Conservation (phyloP, 2,888 invertebrate genomes). For the Metalampra italica region DNA sequence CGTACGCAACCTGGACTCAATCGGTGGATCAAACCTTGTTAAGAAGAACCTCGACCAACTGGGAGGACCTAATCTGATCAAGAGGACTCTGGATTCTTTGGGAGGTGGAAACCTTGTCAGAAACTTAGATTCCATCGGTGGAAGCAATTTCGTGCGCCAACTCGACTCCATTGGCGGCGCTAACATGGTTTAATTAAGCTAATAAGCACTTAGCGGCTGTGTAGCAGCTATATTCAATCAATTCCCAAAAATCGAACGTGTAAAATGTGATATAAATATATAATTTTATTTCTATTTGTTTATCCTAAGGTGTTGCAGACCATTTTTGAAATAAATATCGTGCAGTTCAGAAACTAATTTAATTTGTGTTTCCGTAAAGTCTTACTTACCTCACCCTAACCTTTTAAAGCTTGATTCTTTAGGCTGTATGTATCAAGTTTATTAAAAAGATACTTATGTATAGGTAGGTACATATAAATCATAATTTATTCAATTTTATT, state of each 20-base stretch:
- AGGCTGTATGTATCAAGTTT: no score
- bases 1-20: slow-evolving; percentile 57
- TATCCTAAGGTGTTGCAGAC: slow-evolving; percentile 29
- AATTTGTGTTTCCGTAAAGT: slow-evolving; percentile 5
- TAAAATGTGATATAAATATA: slow-evolving; percentile 43
- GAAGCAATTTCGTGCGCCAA: slow-evolving; percentile 68
- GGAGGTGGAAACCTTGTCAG: slow-evolving; percentile 68
- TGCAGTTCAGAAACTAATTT: slow-evolving; percentile 29
- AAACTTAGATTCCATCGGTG: slow-evolving; percentile 70
- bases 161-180: slow-evolving; percentile 58
- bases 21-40: slow-evolving; percentile 62
- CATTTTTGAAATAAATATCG: slow-evolving; percentile 40
- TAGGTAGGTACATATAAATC: no score
- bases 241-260: slow-evolving; percentile 28
- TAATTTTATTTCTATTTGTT: slow-evolving; percentile 28
- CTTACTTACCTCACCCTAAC: no score
- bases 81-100: slow-evolving; percentile 59
- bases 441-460: no score
- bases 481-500: no score
- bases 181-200: slow-evolving; percentile 54
- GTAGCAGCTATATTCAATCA: slow-evolving; percentile 18
- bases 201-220: background rate
- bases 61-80: slow-evolving; percentile 63
- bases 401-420: no score
- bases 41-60: slow-evolving; percentile 64